phyloP scores from a whole-genome alignment of 1,140 invertebrate species.

The Ephestia elutella region DNA sequence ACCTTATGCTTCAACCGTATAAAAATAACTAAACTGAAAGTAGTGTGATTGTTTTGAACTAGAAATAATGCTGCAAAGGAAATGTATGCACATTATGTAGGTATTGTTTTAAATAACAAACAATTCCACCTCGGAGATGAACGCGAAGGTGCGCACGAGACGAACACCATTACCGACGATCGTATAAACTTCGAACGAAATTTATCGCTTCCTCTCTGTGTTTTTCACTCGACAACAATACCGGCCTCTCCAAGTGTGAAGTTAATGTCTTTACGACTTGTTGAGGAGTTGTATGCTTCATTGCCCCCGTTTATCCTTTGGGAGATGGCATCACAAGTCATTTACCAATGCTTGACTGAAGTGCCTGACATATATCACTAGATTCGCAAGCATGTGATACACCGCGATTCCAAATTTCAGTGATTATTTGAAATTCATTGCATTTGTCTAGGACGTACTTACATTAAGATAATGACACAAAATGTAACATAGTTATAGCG shows the following conservation, averaged over 20 bases:
- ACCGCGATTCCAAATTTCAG: no score
- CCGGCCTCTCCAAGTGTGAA: slow-evolving; percentile 35
- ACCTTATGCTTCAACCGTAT: no score
- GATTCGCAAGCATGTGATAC: no score
- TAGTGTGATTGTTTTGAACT: slow-evolving; percentile 27
- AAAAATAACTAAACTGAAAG: no score
- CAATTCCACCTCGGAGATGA: background rate
- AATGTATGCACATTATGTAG: slow-evolving; percentile 4
- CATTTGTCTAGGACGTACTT: no score
- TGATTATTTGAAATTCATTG: no score
- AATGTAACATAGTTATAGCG: no score
- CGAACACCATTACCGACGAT: slow-evolving; percentile 51
- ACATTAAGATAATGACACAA: no score
- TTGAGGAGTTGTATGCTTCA: slow-evolving; percentile 49
- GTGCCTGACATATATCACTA: no score
- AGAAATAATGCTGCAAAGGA: background rate
- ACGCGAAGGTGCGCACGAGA: slow-evolving; percentile 21
- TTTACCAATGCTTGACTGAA: background rate
- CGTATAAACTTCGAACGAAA: slow-evolving; percentile 68
- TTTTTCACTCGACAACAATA: slow-evolving; percentile 63
- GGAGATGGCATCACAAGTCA: slow-evolving; percentile 17
- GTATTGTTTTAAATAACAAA: slow-evolving; percentile 5
- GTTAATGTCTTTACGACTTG: slow-evolving; percentile 58
- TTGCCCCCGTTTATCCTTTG: slow-evolving; percentile 27
- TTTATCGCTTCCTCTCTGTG: slow-evolving; percentile 69